Conservation (phyloP, 2,113 vertebrate species). For the Nibea coibor region DNA sequence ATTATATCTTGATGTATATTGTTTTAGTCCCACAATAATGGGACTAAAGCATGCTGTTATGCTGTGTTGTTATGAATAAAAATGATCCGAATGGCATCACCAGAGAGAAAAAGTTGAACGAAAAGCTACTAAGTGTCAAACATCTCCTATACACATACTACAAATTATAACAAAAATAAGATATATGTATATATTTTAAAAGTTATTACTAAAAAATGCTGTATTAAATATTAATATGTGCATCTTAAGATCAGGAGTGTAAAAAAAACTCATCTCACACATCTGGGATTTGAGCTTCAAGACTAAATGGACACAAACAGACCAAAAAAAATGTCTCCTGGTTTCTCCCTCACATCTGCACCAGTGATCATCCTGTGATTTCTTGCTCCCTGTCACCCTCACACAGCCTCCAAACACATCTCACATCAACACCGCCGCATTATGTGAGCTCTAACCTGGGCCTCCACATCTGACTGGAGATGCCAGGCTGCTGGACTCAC, state of each 20-base stretch:
- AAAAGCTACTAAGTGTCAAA: neutral
- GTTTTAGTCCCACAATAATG: neutral
- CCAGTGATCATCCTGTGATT: constrained; percentile 6
- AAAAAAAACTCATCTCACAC: neutral
- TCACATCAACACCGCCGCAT: constrained; percentile 54
- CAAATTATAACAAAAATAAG: no score
- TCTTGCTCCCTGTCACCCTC: constrained; percentile 8
- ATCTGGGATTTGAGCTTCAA: neutral
- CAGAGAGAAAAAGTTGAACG: neutral
- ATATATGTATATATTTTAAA: neutral
- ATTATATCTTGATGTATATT: no score
- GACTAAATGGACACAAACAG: neutral
- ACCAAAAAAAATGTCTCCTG: neutral
- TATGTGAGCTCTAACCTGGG: constrained; percentile 69
- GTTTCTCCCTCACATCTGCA: constrained; percentile 25
- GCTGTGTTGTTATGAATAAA: no score
- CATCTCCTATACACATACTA: neutral
- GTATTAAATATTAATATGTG: neutral
- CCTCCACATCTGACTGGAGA: constrained; percentile 75
- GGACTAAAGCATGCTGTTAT: no score
- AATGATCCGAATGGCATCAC: neutral
- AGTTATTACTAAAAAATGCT: neutral
- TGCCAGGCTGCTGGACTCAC: constrained; percentile 53
- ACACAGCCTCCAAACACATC: constrained; percentile 14
- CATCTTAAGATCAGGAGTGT: neutral